Evolutionary conservation across 1,140 invertebrate genomes (phyloP), one percentile per base, ranked within the genome.

Genomic region (Papilio polytes): DNA sequence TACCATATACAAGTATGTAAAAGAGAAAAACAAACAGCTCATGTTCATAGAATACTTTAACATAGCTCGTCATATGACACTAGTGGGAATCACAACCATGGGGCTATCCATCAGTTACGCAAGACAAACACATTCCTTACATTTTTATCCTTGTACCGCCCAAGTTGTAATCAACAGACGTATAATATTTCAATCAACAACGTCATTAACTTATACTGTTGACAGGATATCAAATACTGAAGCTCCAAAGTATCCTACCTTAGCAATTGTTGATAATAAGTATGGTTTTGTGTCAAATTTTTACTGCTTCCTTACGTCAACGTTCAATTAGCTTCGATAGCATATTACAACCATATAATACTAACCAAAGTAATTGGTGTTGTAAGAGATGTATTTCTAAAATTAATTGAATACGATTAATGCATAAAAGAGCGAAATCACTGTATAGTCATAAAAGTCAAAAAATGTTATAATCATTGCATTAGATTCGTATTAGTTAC

Each of bases 401-500:
- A 31, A 3, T 7, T 31, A 13, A 70, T 13, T 36, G 26, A 10
- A 12, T 3, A 70, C 63, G 18, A 31, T 31, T 70, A 15, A 70
- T 36, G 26, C 26, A 31, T 31, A 31, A 22, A 26, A 66, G 12
- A 66, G 59, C 22, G 59, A 66, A 26, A 66, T 26, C 22, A 26
- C 26, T 8, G 10, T 22, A 26, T 15, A 6, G n/a, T 20, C n/a
- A 20, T 10, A 15, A 70, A 3, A 70, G 36, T 70, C 13, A 70
- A 31, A 18, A 70, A 70, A 36, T 31, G 13, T 4, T 18, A 15
- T 31, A 70, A 70, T 70, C 26, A 13, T 70, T 70, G 13, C 63
- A 70, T 70, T 31, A 31, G 22, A 36, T 70, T 70, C 26, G 63
- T 70, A 70, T 70, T 70, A 70, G 22, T 12, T 70, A 70, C 63